Conservation (phyloP, 1,140 invertebrate genomes). For the Dendroctonus ponderosae region DNA sequence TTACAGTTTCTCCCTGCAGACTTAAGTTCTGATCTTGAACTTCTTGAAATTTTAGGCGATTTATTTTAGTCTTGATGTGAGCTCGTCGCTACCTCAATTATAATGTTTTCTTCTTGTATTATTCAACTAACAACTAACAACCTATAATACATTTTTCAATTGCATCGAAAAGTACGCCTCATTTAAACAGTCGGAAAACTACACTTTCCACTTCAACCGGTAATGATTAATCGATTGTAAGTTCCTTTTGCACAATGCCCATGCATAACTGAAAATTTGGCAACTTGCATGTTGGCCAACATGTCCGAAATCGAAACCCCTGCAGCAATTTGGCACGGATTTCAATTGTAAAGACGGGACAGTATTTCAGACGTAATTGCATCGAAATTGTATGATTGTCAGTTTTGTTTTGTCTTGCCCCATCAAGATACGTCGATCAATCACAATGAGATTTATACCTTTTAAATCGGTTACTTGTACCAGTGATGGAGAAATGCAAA, state of each 20-base stretch:
- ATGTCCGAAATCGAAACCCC: neutral
- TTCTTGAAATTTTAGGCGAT: no score
- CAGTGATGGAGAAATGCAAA: conserved; percentile 1
- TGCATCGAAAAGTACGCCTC: no score
- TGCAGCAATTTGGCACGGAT: conserved; percentile 17
- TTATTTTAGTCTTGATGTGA: no score
- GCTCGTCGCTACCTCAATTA: no score
- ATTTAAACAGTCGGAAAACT: no score
- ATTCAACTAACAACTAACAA: no score
- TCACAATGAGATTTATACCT: neutral
- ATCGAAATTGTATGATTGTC: conserved; percentile 14
- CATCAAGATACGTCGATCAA: conserved; percentile 8
- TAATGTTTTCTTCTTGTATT: no score
- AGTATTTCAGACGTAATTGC: conserved; percentile 30
- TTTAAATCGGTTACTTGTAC: neutral
- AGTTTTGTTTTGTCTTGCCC: conserved; percentile 13
- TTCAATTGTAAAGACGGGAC: conserved; percentile 20
- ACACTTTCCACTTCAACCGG: no score
- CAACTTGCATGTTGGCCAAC: conserved; percentile 1
- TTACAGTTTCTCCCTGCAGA: no score
- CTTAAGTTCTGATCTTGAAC: no score
- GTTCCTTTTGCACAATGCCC: conserved; percentile 2
- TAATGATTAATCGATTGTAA: neutral
- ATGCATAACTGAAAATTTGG: neutral
- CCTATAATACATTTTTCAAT: no score